These are phyloP conservation scores for Pollenia angustigena DNA, from an alignment of 2,888 invertebrate genomes.

Conservation along the genomic window DNA sequence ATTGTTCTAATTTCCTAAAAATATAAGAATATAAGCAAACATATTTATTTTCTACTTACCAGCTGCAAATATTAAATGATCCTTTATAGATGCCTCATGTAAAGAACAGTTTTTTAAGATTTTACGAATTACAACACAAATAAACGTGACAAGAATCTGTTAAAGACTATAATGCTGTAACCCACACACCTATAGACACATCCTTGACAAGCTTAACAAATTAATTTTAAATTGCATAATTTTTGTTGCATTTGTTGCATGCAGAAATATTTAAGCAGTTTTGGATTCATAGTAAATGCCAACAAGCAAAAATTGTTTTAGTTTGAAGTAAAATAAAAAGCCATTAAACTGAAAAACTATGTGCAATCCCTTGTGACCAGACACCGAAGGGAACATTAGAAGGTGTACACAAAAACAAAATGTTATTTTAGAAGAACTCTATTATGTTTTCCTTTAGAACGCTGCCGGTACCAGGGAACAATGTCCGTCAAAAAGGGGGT, in stretches of 20 bases:
- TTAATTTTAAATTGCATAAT: constrained; percentile 49
- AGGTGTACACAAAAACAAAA: no score
- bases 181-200: neutral
- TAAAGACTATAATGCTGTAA: neutral
- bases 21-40: constrained; percentile 11
- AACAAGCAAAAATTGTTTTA: neutral
- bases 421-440: no score
- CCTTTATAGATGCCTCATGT: constrained; percentile 34
- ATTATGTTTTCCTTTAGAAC: no score
- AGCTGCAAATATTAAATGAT: constrained; percentile 32
- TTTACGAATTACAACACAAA: constrained; percentile 12
- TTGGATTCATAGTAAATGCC: neutral
- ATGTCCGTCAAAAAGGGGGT: no score
- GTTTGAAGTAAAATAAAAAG: constrained; percentile 25
- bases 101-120: neutral
- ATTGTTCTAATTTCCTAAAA: neutral
- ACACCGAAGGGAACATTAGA: no score
- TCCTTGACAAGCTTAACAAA: neutral
- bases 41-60: neutral
- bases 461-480: no score
- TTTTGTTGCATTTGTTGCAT: constrained; percentile 11
- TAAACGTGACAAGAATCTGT: constrained; percentile 56
- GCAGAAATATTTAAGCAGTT: neutral
- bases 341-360: constrained; percentile 58
- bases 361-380: no score